Percentiles rank a stretch among this genome's conserved stretches.
Evolutionary conservation across 2,888 invertebrate species (phyloP).

Genomic region (Atherix ibis): DNA sequence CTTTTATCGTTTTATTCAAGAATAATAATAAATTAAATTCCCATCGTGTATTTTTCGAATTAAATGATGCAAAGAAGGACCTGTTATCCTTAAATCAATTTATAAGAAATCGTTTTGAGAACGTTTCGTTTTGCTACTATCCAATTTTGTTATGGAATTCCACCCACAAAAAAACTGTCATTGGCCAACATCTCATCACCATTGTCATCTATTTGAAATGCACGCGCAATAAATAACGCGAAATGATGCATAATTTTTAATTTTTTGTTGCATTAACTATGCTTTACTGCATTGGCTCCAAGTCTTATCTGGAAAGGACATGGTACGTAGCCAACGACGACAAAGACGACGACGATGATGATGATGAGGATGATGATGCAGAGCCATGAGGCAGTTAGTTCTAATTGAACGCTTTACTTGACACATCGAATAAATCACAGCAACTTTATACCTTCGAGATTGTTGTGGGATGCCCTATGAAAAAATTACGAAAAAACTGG

Average conservation of each 20-base stretch:
- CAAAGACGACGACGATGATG: constrained; percentile 8
- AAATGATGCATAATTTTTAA: constrained; percentile 7
- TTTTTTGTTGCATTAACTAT: constrained; percentile 7
- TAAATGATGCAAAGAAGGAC: no score
- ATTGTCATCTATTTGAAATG: constrained; percentile 8
- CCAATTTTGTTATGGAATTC: no score
- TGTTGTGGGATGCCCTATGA: constrained; percentile 2
- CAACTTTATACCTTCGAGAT: constrained; percentile 5
- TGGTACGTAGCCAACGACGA: no score
- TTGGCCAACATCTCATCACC: constrained; percentile 3
- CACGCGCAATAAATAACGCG: constrained; percentile 8
- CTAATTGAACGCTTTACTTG: constrained; percentile 34
- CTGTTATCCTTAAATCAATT: no score
- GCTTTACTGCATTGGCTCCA: constrained; percentile 5
- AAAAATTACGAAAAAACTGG: constrained; percentile 2
- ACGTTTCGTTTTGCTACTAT: no score
- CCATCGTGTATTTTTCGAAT: no score
- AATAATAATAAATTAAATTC: no score
- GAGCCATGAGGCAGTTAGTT: constrained; percentile 17
- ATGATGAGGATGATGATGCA: no score
- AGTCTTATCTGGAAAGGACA: no score
- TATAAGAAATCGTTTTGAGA: no score
- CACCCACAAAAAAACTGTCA: constrained; percentile 7
- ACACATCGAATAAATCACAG: constrained; percentile 33
- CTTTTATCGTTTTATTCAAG: no score